These are phyloP conservation scores for Diachasmimorpha longicaudata DNA, from an alignment of 1,140 invertebrate genomes.

Conservation along the genomic window DNA sequence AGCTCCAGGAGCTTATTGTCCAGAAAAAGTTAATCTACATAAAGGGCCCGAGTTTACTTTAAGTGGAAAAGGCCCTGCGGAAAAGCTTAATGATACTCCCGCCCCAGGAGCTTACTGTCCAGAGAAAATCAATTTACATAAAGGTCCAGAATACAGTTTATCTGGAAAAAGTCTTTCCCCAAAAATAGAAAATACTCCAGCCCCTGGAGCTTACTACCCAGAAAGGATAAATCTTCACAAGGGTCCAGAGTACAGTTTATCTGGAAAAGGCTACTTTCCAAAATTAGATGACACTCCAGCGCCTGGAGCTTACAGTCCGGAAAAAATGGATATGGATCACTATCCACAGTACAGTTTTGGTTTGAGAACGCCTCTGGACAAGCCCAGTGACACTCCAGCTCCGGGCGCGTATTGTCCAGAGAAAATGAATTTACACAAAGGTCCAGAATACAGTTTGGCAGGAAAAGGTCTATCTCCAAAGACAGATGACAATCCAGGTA, in stretches of 20 bases:
- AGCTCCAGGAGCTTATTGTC: slow-evolving; percentile 67
- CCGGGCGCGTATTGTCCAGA: slow-evolving; percentile 39
- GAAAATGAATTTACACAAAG: slow-evolving; percentile 35
- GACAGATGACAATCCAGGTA: slow-evolving; percentile 60
- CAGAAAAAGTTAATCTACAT: slow-evolving; percentile 62
- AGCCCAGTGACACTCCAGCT: slow-evolving; percentile 53
- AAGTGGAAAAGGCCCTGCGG: slow-evolving; percentile 30
- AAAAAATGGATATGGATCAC: slow-evolving; percentile 67
- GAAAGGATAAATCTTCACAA: slow-evolving; percentile 69
- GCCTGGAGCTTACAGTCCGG: slow-evolving; percentile 54
- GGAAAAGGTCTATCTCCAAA: slow-evolving; percentile 47
- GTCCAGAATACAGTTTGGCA: slow-evolving; percentile 34
- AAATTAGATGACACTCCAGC: slow-evolving; percentile 57
- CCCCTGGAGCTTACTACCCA: slow-evolving; percentile 89
- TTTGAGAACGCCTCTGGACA: slow-evolving; percentile 59
- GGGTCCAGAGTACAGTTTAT: slow-evolving; percentile 39
- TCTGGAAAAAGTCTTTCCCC: slow-evolving; percentile 32
- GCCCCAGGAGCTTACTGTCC: slow-evolving; percentile 41
- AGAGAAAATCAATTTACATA: slow-evolving; percentile 37
- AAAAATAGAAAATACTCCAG: slow-evolving; percentile 65
- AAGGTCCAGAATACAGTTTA: slow-evolving; percentile 39
- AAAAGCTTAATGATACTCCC: slow-evolving; percentile 38
- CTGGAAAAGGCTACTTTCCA: slow-evolving; percentile 35
- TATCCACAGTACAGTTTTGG: slow-evolving; percentile 67
- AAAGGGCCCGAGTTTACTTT: slow-evolving; percentile 39